Base-by-base conservation (phyloP, 2,888 invertebrate species). In the Glomeris marginata region DNA sequence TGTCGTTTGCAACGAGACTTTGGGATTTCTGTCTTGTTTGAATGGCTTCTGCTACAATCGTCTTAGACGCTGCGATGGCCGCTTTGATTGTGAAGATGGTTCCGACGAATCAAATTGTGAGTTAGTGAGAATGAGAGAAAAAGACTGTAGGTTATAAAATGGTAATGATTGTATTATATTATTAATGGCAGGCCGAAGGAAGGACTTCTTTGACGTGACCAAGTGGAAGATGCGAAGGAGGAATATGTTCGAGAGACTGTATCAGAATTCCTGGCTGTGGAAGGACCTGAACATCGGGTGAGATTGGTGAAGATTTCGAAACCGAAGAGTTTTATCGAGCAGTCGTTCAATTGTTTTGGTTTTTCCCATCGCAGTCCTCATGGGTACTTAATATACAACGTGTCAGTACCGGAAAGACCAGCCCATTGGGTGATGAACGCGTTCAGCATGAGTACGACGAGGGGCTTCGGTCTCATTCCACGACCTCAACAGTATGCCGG, bases 201-300 rank as follows among this genome's bases (percentile, higher is more conserved):
- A 22, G 16, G 45, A 53, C 37, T 28, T 16, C 13, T 33, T 55
- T 44, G 81, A 83, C 54, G 65, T 87, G 56, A 62, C 74, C 0
- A 71, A 78, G 59, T 90, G 84, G 72, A 74, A 87, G 56, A 84
- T 85, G 65, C 77, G 79, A 69, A 76, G 91, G 2, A 87, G 87
- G 66, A 92, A 86, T 68, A 77, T 88, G 52, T 78, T 91, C 52
- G 82, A 85, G 63, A 75, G 92, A 0, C 85, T 90, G 64, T 94
- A 91, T 68, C 88, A 91, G 61, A 90, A 91, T 67, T 84, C 85
- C 51, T 95, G 94, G 94, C 69, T 92, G 48, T 95, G 94, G 94
- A 79, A 81, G 54, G 92, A 92, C 69, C 79, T 87, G 47, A 90
- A 90, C 67, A 87, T 91, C 62, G 90, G 61, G 55, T 57, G 45